Percentiles rank a stretch among this genome's conserved stretches.
Conservation (phyloP, 2,113 vertebrate genomes). For the Chitala chitala region DNA sequence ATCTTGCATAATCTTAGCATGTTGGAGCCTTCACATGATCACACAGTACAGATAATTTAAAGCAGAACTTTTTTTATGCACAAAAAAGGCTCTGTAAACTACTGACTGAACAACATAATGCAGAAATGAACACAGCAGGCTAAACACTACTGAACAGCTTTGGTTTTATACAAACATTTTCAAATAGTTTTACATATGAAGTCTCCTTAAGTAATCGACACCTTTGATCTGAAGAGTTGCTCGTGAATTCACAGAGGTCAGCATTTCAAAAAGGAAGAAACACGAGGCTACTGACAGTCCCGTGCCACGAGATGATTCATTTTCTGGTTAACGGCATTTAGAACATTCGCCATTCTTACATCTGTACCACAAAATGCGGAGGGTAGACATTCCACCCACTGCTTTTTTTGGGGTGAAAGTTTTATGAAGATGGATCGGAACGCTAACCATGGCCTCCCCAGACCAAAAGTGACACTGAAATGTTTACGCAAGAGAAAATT, state of each 20-base stretch:
- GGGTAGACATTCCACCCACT: neutral
- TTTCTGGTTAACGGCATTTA: neutral
- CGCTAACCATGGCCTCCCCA: slow-evolving; percentile 24
- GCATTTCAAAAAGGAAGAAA: neutral
- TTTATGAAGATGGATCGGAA: slow-evolving; percentile 32
- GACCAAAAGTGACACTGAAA: slow-evolving; percentile 21
- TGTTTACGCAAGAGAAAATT: slow-evolving; percentile 41
- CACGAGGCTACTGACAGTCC: neutral
- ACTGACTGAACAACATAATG: too few species aligned
- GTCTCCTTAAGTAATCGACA: too few species aligned
- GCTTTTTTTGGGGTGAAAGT: slow-evolving; percentile 19
- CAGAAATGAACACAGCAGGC: too few species aligned
- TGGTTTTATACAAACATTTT: too few species aligned
- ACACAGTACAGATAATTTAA: too few species aligned
- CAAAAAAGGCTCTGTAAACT: too few species aligned
- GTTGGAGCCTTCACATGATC: too few species aligned
- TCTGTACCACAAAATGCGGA: neutral
- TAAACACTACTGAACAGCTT: too few species aligned
- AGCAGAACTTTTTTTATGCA: too few species aligned
- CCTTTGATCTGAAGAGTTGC: neutral
- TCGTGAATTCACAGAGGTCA: neutral
- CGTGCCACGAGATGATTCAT: neutral
- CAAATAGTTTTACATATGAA: too few species aligned
- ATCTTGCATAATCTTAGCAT: too few species aligned
- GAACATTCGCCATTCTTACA: slow-evolving; percentile 5